Base-by-base conservation (phyloP, 2,888 invertebrate genomes). In the Tillus elongatus region DNA sequence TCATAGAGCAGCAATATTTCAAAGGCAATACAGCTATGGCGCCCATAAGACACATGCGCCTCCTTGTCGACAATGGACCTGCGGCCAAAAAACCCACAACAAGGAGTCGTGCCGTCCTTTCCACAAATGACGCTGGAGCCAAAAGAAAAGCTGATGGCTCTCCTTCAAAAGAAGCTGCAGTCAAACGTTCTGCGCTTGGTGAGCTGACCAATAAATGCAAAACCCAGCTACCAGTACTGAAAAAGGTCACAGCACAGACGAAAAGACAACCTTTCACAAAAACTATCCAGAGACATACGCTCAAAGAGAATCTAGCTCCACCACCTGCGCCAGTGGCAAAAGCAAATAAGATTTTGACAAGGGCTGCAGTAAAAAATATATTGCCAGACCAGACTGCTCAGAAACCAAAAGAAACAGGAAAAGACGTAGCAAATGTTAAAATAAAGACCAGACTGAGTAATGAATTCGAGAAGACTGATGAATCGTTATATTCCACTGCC, bases 101-200 rank as follows among this genome's bases (percentile, higher is more conserved):
- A n/a, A 71, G 80, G 60, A 78, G 75, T 65, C 54, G 50, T 41
- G 39, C 52, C 1, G 36, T 35, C 4, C 31, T 39, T 13, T 36
- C 29, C 30, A 46, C 41, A 40, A 46, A 42, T 36, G 41, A 40
- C 37, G 68, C 68, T 52, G 64, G 51, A 60, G 72, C 72, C 34
- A 89, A 89, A 62, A 72, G 89, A 56, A 89, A 89, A 73, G 88
- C 88, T 2, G 80, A 81, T 30, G 76, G 75, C 45, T 87, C 86
- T 38, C 87, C 87, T 3, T 57, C 78, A 30, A 86, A 83, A 64
- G 80, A 82, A 58, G 77, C 75, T 48, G 75, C 72, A 34, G 74
- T 78, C 2, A 90, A 88, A 62, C 71, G 91, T 53, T 82, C 86
- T 28, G 91, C 89, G 2, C 77, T 92, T 57, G 86, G 85, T 42